These are phyloP conservation scores for Ectemnius lituratus DNA, from an alignment of 2,888 invertebrate genomes.

Conservation along the genomic window DNA sequence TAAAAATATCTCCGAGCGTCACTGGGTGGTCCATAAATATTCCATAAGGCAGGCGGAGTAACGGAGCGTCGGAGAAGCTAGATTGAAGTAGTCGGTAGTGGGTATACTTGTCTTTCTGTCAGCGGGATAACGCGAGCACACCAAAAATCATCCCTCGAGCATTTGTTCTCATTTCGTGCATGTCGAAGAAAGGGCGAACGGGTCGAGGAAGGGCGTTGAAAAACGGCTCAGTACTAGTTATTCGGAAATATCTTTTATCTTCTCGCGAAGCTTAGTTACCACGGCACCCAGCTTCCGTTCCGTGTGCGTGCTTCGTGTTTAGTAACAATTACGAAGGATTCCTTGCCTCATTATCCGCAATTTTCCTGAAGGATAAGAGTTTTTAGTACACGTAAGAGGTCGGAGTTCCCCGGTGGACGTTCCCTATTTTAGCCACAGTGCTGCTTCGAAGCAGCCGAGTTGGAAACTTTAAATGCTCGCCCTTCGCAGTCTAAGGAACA, in stretches of 20 bases:
- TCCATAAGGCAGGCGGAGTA: no score
- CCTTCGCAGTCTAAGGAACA: no score
- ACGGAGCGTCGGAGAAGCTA: conserved; percentile 5
- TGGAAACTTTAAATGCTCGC: no score
- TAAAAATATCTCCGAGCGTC: no score
- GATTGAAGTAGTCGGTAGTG: conserved; percentile 27
- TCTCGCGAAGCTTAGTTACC: conserved; percentile 1
- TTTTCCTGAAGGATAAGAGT: neutral
- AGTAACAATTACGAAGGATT: conserved; percentile 1
- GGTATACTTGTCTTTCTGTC: conserved; percentile 44
- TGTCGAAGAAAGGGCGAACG: conserved; percentile 24
- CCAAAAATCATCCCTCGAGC: conserved; percentile 22
- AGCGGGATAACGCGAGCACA: conserved; percentile 21
- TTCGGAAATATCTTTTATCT: conserved; percentile 1
- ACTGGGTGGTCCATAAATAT: neutral
- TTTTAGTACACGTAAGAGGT: conserved; percentile 4
- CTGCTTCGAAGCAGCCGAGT: no score
- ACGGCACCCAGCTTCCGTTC: neutral
- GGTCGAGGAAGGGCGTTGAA: neutral
- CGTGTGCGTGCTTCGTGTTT: neutral
- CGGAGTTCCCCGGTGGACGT: neutral
- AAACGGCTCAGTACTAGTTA: neutral
- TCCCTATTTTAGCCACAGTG: no score
- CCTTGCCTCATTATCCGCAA: neutral
- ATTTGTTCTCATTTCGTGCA: conserved; percentile 42